Evolutionary conservation across 2,888 invertebrate species (phyloP).

Genomic region (Vandiemenella viatica): DNA sequence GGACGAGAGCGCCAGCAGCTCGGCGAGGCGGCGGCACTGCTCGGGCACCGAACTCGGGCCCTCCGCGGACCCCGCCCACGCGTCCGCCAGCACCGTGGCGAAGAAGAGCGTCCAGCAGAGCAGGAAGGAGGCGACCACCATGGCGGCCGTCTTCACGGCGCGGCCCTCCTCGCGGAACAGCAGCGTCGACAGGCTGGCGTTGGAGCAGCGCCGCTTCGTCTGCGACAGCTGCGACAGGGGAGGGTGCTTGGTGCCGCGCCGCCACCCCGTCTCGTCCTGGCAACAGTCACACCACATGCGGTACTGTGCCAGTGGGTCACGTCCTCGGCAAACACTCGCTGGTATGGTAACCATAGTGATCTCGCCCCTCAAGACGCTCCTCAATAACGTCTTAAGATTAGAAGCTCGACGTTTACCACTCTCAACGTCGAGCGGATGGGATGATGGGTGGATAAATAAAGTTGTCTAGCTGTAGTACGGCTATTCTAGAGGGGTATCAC

Average conservation of each 20-base stretch:
- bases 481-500: too few relatives aligned
- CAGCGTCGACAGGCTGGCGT: slow-evolving; percentile 29
- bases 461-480: too few relatives aligned
- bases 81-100: slow-evolving; percentile 21
- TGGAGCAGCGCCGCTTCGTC: slow-evolving; percentile 25
- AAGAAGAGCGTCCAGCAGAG: slow-evolving; percentile 35
- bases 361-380: too few relatives aligned
- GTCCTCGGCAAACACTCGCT: too few relatives aligned
- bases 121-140: slow-evolving; percentile 33
- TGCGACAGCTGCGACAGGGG: slow-evolving; percentile 1
- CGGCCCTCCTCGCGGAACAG: slow-evolving; percentile 35
- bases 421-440: too few relatives aligned
- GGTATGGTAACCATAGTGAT: too few relatives aligned
- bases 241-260: slow-evolving; percentile 11
- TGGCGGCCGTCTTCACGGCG: slow-evolving; percentile 33
- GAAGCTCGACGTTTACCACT: too few relatives aligned
- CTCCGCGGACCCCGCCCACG: slow-evolving; percentile 20
- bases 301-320: too few relatives aligned
- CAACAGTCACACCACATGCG: too few relatives aligned
- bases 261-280: too few relatives aligned
- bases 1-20: slow-evolving; percentile 28
- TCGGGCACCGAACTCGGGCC: slow-evolving; percentile 18
- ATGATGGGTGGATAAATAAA: too few relatives aligned
- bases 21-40: slow-evolving; percentile 19
- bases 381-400: too few relatives aligned